Percentiles rank a stretch among this genome's conserved stretches.
Conservation (phyloP, 1,140 invertebrate genomes). For the Galleria mellonella region DNA sequence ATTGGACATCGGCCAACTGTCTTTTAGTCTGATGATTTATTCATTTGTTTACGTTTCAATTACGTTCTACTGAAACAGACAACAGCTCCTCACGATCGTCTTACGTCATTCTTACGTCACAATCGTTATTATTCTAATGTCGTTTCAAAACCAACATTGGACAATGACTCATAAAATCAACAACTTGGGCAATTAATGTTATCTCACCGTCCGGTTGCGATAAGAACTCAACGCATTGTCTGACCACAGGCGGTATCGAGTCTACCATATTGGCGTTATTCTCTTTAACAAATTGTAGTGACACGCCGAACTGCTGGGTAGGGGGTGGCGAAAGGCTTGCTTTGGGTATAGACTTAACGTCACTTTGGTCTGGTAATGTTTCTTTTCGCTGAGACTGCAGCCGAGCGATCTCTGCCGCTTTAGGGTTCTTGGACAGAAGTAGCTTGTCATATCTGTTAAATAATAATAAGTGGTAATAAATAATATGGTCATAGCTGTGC, state of each 20-base stretch:
- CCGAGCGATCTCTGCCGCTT: slow-evolving; percentile 41
- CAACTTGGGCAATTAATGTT: too few relatives aligned
- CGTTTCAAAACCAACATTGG: too few relatives aligned
- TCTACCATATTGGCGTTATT: slow-evolving; percentile 81
- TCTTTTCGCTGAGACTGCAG: slow-evolving; percentile 15
- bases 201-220: slow-evolving; percentile 87
- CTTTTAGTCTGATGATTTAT: too few relatives aligned
- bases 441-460: slow-evolving; percentile 81
- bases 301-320: slow-evolving; percentile 95
- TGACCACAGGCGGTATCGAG: slow-evolving; percentile 91
- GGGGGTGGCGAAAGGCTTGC: slow-evolving; percentile 71
- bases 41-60: too few relatives aligned
- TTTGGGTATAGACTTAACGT: slow-evolving; percentile 16
- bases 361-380: slow-evolving; percentile 8
- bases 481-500: too few relatives aligned
- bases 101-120: too few relatives aligned
- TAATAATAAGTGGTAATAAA: too few relatives aligned
- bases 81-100: too few relatives aligned
- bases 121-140: too few relatives aligned
- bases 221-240: slow-evolving; percentile 91
- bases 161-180: too few relatives aligned
- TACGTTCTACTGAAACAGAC: too few relatives aligned
- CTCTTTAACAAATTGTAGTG: slow-evolving; percentile 92
- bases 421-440: slow-evolving; percentile 78
- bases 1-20: too few relatives aligned